Evolutionary conservation across 2,888 invertebrate species (phyloP).

Genomic region (Cyclophora punctaria): DNA sequence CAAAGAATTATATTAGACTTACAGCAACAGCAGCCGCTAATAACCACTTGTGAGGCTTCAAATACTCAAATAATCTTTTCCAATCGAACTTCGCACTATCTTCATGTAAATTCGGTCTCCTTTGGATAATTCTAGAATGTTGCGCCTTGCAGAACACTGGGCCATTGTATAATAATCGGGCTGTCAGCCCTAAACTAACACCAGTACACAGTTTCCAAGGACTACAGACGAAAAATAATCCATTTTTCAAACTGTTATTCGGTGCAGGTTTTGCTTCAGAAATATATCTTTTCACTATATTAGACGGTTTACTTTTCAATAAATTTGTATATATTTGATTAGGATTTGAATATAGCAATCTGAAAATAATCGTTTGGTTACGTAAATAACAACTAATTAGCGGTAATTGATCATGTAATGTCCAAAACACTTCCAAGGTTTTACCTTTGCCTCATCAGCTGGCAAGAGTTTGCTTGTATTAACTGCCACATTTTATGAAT

Average conservation of each 20-base stretch:
- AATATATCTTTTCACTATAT: slow-evolving; percentile 42
- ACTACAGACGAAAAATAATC: slow-evolving; percentile 41
- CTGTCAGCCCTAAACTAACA: slow-evolving; percentile 56
- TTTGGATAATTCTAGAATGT: slow-evolving; percentile 73
- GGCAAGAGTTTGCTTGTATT: slow-evolving; percentile 47
- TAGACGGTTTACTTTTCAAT: slow-evolving; percentile 45
- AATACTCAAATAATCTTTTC: slow-evolving; percentile 81
- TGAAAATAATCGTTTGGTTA: slow-evolving; percentile 30
- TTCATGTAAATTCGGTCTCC: slow-evolving; percentile 60
- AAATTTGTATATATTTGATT: slow-evolving; percentile 43
- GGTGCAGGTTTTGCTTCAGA: slow-evolving; percentile 37
- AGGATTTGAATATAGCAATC: slow-evolving; percentile 43
- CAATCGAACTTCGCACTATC: slow-evolving; percentile 83
- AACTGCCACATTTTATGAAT: slow-evolving; percentile 57
- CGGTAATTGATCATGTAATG: slow-evolving; percentile 8
- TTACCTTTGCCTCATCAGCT: slow-evolving; percentile 53
- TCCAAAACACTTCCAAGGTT: neutral
- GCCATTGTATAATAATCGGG: slow-evolving; percentile 57
- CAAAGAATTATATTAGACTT: slow-evolving; percentile 43
- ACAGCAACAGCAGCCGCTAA: slow-evolving; percentile 86
- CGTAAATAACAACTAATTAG: neutral
- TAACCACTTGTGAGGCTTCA: slow-evolving; percentile 85
- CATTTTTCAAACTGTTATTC: slow-evolving; percentile 42
- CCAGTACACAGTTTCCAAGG: slow-evolving; percentile 67
- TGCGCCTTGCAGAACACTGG: slow-evolving; percentile 80